Base-by-base conservation (phyloP, 2,113 vertebrate species). In the Eleginops maclovinus region DNA sequence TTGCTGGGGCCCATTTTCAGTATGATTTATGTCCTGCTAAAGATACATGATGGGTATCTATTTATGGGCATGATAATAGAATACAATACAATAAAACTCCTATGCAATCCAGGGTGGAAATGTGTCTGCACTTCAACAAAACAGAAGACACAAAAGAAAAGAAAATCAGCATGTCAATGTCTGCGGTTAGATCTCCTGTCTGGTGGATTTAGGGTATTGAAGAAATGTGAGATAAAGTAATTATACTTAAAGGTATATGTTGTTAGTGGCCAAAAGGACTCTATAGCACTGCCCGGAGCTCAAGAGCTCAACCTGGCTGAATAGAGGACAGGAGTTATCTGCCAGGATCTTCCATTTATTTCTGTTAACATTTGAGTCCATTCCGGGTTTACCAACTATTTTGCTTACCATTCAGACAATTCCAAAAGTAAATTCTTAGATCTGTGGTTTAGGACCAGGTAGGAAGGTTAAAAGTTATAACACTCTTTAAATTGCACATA, bases 1-100 rank as follows among this genome's bases (percentile, higher is more conserved):
- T 44, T 88, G 76, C 66, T 81, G 50, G 50, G 75, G n/a, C 61
- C 81, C 40, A 31, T 49, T 31, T 74, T 46, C 36, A 21, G 50
- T 47, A 24, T 63, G 53, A 88, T 63, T 86, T 82, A 77, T 61
- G 36, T 58, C 65, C 41, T 44, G 61, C 60, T 69, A 47, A 64
- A 85, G 49, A 77, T 55, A 51, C 17, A 64, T 46, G 63, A 50
- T 47, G 51, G 13, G 28, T 4, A 21, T 61, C 71, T 78, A 71
- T 73, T 75, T 74, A 78, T 65, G 54, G 75, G 9, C 26, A 65
- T 19, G 9, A 71, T 55, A 49, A 65, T 49, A 36, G 11, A 58
- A 19, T 19, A 31, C 4, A 36, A 31, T 31, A 31, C 3, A 56
- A 56, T 19, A 58, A 10, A 58, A 31, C 15, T 31, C 4, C 11